phyloP scores from a whole-genome alignment of 2,888 invertebrate genomes.

The Sylvicola cinctus region DNA sequence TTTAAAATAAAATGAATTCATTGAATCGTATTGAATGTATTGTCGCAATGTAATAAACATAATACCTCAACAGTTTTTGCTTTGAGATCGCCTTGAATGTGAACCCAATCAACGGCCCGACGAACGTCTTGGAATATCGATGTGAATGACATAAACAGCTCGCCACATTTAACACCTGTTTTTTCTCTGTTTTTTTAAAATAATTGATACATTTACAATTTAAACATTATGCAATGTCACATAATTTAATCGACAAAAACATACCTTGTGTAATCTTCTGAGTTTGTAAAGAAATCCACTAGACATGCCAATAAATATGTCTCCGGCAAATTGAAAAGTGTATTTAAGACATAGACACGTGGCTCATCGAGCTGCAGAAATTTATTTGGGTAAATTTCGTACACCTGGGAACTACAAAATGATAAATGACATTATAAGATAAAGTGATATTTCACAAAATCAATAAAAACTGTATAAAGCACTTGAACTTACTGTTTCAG shows the following conservation, averaged over 20 bases:
- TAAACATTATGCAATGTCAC: slow-evolving; percentile 3
- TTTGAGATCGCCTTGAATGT: slow-evolving; percentile 81
- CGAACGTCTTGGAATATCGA: slow-evolving; percentile 97
- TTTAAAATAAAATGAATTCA: no score
- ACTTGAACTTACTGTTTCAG: slow-evolving; percentile 78
- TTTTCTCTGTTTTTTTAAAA: slow-evolving; percentile 15
- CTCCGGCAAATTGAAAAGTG: slow-evolving; percentile 93
- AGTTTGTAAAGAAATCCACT: slow-evolving; percentile 89
- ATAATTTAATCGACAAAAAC: slow-evolving; percentile 9
- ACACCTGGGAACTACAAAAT: slow-evolving; percentile 69
- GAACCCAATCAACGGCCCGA: slow-evolving; percentile 56
- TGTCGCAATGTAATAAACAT: no score
- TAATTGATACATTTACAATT: slow-evolving; percentile 2
- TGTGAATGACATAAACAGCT: slow-evolving; percentile 90
- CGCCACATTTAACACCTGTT: slow-evolving; percentile 68
- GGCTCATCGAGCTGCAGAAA: slow-evolving; percentile 88
- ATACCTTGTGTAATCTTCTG: slow-evolving; percentile 57
- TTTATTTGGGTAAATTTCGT: slow-evolving; percentile 92
- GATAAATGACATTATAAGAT: slow-evolving; percentile 9
- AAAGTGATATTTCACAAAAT: background rate
- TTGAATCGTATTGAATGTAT: no score
- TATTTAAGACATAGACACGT: slow-evolving; percentile 89
- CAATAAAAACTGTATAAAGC: no score
- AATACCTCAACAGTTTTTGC: slow-evolving; percentile 58
- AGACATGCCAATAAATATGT: slow-evolving; percentile 91